A percentile compares a stretch with the other conserved stretches of the same genome.
Conservation (phyloP, 1,140 invertebrate species). For the Andrena cerasifolii region DNA sequence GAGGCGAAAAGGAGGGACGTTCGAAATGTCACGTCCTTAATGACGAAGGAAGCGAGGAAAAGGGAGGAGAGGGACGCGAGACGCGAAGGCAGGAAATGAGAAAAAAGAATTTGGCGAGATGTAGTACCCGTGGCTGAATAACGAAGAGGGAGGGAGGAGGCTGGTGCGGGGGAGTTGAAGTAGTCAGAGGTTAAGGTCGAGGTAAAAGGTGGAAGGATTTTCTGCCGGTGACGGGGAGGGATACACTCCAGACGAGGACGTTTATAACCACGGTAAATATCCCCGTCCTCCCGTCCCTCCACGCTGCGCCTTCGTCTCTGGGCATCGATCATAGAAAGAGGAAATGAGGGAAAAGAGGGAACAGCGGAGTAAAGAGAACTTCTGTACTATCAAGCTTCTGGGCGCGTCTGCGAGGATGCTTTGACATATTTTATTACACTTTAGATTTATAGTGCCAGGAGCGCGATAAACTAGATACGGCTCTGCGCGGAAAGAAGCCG, state of each 20-base stretch:
- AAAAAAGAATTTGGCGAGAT: background rate
- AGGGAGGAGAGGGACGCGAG: too few relatives aligned
- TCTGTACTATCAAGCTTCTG: background rate
- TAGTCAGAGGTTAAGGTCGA: constrained; percentile 25
- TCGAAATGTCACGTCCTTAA: constrained; percentile 36
- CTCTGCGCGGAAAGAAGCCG: too few relatives aligned
- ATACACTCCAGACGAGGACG: constrained; percentile 54
- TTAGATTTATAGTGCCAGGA: too few relatives aligned
- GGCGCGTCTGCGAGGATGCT: background rate
- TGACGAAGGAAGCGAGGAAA: constrained; percentile 12
- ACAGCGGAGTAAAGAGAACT: background rate
- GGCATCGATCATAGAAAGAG: constrained; percentile 10
- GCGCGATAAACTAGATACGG: too few relatives aligned
- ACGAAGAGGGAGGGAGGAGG: background rate
- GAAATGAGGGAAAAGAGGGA: background rate
- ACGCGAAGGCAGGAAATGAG: constrained; percentile 36
- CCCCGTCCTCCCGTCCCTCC: background rate
- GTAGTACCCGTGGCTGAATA: constrained; percentile 28
- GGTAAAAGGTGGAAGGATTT: constrained; percentile 48
- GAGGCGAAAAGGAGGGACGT: background rate
- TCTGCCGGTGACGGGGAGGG: constrained; percentile 33
- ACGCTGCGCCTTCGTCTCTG: background rate
- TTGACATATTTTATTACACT: too few relatives aligned
- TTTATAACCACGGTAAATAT: constrained; percentile 75
- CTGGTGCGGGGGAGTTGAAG: background rate